Evolutionary conservation across 2,113 vertebrate species (phyloP), one percentile per base, ranked within the genome.

Genomic region (Ammodytes dubius): DNA sequence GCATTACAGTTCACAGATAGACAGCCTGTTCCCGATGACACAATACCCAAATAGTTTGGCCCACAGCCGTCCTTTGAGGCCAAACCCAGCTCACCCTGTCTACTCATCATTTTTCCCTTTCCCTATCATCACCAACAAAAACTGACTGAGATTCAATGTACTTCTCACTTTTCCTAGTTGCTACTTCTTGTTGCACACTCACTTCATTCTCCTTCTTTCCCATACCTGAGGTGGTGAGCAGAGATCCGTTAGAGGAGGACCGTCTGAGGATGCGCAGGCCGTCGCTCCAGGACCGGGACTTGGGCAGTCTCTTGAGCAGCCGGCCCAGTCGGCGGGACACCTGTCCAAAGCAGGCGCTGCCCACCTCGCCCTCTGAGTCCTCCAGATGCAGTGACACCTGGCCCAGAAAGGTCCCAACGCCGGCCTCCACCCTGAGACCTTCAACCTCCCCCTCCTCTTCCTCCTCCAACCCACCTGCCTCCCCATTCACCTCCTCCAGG

Each of bases 261-360:
- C 96, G 88, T 10, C 93, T 91, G 67, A 95, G 93, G 80, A 93
- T 87, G 72, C 91, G 83, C 49, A 96, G 92, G 79, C 95, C 93
- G 85, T 93, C 93, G 0, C 95, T 91, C 93, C 96, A 96, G 39
- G 95, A 92, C 68, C 90, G 94, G 1, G 95, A 91, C 92, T 96
- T 97, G 40, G 96, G 96, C 52, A 98, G 95, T 80, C 96, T 95
- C 70, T 95, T 85, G 79, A 99, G 96, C 79, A 98, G 88, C 72
- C 95, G 94, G 35, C 95, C 96, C 75, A 99, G 93, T 76, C 95
- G 93, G 72, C 95, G 94, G 0, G 96, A 93, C 27, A 98, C 80
- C 0, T 96, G 93, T 15, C 97, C 95, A 2, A 99, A 99, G 88
- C 98, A 99, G 65, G 97, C 76, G 0, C 92, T 87, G 4, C 92